Base-by-base conservation (phyloP, 1,140 invertebrate species). In the Drosophila novamexicana region DNA sequence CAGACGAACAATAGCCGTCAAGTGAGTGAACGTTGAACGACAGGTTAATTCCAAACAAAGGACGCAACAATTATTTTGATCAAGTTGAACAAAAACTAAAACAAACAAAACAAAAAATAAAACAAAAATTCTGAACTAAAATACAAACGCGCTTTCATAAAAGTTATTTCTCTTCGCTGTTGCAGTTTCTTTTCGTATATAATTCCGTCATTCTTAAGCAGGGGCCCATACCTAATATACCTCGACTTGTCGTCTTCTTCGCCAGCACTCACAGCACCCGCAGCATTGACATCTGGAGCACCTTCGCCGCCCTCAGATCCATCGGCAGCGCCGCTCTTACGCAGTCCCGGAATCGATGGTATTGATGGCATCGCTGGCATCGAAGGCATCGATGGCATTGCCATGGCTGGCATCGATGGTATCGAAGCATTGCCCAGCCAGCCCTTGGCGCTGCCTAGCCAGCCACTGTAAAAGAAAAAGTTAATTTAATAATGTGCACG, bases 221-320 rank as follows among this genome's bases (percentile, higher is more conserved):
- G 58, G 72, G 77, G 94, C 94, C 93, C 94, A 93, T 94, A 94
- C 94, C 94, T 94, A 94, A 93, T 94, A 93, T 95, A 96, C 95
- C 95, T 96, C 92, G 95, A 96, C 94, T 95, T 96, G 93, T 96
- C 96, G 92, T 97, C 96, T 93, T 97, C 96, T 92, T 97, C 96
- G 77, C 96, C 96, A 93, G 96, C 96, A 75, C 94, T 93, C 77
- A 93, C 85, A 78, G 93, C 68, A 92, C 92, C 72, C 64, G 93
- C 80, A 74, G 93, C 68, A 90, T 91, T 67, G 85, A 92, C 93
- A 62, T 94, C 94, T 2, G 92, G 77, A 36, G 92, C 93, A 32
- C 86, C 91, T 40, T 93, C 93, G 42, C 93, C 93, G 39, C 77
- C 91, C 63, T 92, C 92, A 8, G 69, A 82, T 40, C 79, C 85